Evolutionary conservation across 2,888 invertebrate species (phyloP).

Genomic region (Lampropteryx suffumata): DNA sequence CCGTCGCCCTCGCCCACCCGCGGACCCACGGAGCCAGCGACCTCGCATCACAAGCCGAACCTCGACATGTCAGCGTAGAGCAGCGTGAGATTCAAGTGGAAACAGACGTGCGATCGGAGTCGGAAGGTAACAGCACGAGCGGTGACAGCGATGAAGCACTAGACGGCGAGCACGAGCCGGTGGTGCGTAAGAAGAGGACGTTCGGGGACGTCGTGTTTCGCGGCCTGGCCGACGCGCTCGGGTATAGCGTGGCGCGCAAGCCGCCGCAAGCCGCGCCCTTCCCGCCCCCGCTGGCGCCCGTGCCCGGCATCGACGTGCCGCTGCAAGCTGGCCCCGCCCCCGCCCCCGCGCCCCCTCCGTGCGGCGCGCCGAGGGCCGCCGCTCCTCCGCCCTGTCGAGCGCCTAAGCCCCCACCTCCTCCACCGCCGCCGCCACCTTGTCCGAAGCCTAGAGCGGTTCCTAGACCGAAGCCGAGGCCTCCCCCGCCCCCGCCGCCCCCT

Average conservation of each 20-base stretch:
- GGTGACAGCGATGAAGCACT: slow-evolving; percentile 41
- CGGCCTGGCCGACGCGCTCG: slow-evolving; percentile 76
- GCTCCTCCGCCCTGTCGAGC: slow-evolving; percentile 36
- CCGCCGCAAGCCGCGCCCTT: slow-evolving; percentile 58
- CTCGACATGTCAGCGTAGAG: slow-evolving; percentile 4
- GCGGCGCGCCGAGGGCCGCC: slow-evolving; percentile 33
- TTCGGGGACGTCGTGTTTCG: slow-evolving; percentile 78
- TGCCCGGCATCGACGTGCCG: slow-evolving; percentile 68
- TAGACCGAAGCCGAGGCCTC: slow-evolving; percentile 49
- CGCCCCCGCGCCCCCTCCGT: slow-evolving; percentile 43
- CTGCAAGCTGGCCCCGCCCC: slow-evolving; percentile 53
- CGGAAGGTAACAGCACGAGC: slow-evolving; percentile 28
- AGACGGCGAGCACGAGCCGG: slow-evolving; percentile 59
- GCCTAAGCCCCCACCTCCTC: slow-evolving; percentile 37
- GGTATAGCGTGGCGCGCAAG: slow-evolving; percentile 68
- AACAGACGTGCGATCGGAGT: slow-evolving; percentile 29
- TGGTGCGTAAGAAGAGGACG: slow-evolving; percentile 75
- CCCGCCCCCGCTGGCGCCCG: slow-evolving; percentile 72
- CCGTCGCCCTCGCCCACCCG: slow-evolving; percentile 37
- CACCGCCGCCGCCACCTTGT: slow-evolving; percentile 56
- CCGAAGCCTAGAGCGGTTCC: slow-evolving; percentile 61
- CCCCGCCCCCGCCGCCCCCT: slow-evolving; percentile 51
- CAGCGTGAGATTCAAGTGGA: slow-evolving; percentile 24
- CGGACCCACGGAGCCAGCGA: slow-evolving; percentile 14
- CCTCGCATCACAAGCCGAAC: neutral